Base-by-base conservation (phyloP, 2,888 invertebrate species). In the Lottia gigantea region DNA sequence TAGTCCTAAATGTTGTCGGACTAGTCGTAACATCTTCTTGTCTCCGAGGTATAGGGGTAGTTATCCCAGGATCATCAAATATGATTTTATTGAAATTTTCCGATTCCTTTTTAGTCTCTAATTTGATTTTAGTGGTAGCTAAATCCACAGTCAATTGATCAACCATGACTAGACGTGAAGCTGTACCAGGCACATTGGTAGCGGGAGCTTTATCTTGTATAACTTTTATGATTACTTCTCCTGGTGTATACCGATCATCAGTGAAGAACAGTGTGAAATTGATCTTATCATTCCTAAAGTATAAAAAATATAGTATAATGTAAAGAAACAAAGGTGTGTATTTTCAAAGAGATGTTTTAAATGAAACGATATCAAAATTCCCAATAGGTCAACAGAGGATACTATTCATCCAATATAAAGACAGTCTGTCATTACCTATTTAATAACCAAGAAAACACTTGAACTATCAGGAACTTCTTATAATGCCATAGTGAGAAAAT, bases 201-300 rank as follows among this genome's bases (percentile, higher is more conserved):
- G 71, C 74, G 11, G 74, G 71, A 11, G 80, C 81, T 1, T 80
- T 78, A 6, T 74, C 76, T 64, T 81, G 75, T 46, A 83, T 81
- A 1, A 83, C 81, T n/a, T 76, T 73, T 16, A 81, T 65, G 15
- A 82, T 81, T 63, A 76, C 77, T 49, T 76, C 74, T 11, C 70
- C 73, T 1, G 78, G 73, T 2, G 77, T 76, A 46, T 63, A 49
- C 46, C 61, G n/a, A 23, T 64, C 19, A 23, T 80, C 79, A 63
- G 77, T 71, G 68, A 83, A 83, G 72, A 79, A 83, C 61, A 83
- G 68, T 7, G 81, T 79, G 61, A 82, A 80, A 66, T 79, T 81
- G 7, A 82, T 78, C 62, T 77, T 74, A 14, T 74, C 69, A 64
- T 80, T 75, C 68, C 82, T 83, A 76, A 62, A 78, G 67, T 63